Base-by-base conservation (phyloP, 2,113 vertebrate species). In the Himantopus leucocephalus region DNA sequence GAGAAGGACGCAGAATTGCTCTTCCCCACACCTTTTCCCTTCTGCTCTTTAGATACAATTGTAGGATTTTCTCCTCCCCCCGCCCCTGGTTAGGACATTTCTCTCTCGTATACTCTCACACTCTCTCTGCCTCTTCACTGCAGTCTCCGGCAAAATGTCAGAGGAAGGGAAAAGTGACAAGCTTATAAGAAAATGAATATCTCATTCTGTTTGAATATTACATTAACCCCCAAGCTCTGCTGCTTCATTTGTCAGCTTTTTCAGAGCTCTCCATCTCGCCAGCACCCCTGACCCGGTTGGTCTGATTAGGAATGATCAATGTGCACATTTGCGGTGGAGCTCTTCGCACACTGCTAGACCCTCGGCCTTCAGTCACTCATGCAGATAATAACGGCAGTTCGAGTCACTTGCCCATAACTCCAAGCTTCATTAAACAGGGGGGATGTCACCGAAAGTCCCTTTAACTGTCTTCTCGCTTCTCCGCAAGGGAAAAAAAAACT, bases 271-370 rank as follows among this genome's bases (percentile, higher is more conserved):
- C 93, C 93, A 66, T 95, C 74, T 62, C 92, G 3, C 68, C 87
- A 73, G 94, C 96, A 90, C 95, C 94, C 96, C 97, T 98, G 98
- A 98, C 98, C 98, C 55, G 52, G 96, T 97, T 32, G 85, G 94
- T 97, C 97, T 98, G 98, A 98, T 98, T 98, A 98, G 97, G 95
- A 96, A 94, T 98, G 98, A 98, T 98, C 98, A 98, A 98, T 98
- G 98, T 96, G 97, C 97, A 98, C 98, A 98, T 98, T 98, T 98
- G 97, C 89, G 63, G 96, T 92, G 96, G 95, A 98, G 97, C 94
- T 97, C 98, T 97, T 97, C 90, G 97, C 97, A 96, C 97, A 55
- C 95, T 81, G 95, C 97, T 80, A 97, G 98, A 98, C 97, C 98
- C 97, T 98, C 97, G 80, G 97, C 97, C 98, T 95, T 98, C 97